Evolutionary conservation across 2,113 vertebrate species (phyloP).

Genomic region (Prochilodus magdalenae): DNA sequence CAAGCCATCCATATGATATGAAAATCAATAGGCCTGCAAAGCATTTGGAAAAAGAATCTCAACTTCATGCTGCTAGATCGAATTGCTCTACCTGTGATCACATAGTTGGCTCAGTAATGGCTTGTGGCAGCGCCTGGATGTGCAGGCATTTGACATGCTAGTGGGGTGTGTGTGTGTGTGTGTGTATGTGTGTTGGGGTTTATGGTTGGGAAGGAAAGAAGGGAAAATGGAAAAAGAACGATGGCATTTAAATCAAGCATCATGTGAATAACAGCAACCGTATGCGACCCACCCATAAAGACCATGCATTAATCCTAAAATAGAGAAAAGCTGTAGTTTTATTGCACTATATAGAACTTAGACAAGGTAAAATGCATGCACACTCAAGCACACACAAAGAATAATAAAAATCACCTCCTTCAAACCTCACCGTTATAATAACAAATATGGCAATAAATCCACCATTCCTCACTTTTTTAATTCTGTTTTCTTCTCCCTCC

Average conservation of each 20-base stretch:
- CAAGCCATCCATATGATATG: slow-evolving; percentile 52
- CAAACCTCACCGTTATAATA: slow-evolving; percentile 36
- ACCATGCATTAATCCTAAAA: background rate
- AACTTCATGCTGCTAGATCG: slow-evolving; percentile 39
- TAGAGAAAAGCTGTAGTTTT: background rate
- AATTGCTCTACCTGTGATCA: slow-evolving; percentile 51
- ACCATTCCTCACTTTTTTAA: slow-evolving; percentile 24
- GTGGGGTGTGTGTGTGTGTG: slow-evolving; percentile 27
- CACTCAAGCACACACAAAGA: background rate
- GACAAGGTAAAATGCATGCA: background rate
- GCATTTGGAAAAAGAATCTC: slow-evolving; percentile 44
- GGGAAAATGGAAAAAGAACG: slow-evolving; percentile 37
- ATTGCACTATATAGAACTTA: slow-evolving; percentile 20
- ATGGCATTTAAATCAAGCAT: slow-evolving; percentile 27
- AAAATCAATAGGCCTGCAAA: slow-evolving; percentile 50
- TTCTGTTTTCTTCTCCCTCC: background rate
- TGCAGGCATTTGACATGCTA: slow-evolving; percentile 38
- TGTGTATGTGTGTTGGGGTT: slow-evolving; percentile 14
- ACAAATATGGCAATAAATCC: slow-evolving; percentile 35
- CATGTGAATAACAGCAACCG: background rate
- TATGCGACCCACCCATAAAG: background rate
- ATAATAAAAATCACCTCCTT: slow-evolving; percentile 21
- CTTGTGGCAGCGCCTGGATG: slow-evolving; percentile 35
- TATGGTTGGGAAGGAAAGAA: background rate
- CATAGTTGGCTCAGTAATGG: slow-evolving; percentile 40